Evolutionary conservation across 2,888 invertebrate genomes (phyloP).

Genomic region (Tenodera sinensis): DNA sequence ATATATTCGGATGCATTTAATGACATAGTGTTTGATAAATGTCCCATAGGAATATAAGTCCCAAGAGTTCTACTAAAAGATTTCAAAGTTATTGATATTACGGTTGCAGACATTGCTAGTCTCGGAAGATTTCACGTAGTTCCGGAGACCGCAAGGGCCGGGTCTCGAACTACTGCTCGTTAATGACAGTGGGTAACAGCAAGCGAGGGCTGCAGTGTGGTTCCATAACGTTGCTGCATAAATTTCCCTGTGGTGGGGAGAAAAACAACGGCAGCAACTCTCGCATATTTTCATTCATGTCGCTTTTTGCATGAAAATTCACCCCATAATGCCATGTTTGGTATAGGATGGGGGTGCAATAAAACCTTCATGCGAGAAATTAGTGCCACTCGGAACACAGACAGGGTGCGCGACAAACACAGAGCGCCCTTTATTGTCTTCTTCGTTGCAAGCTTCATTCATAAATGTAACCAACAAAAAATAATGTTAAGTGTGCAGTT

Average conservation of each 20-base stretch:
- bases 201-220: not conserved
- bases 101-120: too few relatives aligned
- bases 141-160: too few relatives aligned
- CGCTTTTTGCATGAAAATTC: not conserved
- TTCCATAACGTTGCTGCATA: not conserved
- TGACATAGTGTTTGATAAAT: too few relatives aligned
- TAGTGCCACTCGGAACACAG: not conserved
- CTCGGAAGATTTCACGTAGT: too few relatives aligned
- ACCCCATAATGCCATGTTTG: not conserved
- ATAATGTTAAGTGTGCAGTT: not conserved
- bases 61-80: too few relatives aligned
- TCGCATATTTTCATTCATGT: not conserved
- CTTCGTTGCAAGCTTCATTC: not conserved
- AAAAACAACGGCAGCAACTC: not conserved
- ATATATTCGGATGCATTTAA: too few relatives aligned
- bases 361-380: not conserved
- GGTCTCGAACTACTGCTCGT: not conserved
- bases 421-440: not conserved
- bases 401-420: not conserved
- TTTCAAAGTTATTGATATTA: too few relatives aligned
- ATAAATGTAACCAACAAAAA: not conserved
- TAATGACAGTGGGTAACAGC: not conserved
- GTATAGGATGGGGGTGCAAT: not conserved
- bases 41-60: too few relatives aligned
- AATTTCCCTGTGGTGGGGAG: not conserved